phyloP scores from a whole-genome alignment of 1,140 invertebrate species.

The Pogonomyrmex californicus region DNA sequence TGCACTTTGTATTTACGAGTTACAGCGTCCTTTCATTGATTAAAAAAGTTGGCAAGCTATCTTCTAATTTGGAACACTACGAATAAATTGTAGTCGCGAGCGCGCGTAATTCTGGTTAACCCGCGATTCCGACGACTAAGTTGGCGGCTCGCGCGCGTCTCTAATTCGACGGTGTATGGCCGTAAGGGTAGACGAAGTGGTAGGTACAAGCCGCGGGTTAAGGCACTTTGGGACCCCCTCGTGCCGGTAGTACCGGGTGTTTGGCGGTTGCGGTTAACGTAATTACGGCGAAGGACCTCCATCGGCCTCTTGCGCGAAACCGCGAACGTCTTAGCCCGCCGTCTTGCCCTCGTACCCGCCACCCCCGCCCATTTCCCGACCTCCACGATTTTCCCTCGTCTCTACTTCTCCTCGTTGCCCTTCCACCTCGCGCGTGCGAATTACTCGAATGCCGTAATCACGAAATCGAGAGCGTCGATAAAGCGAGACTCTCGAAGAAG shows the following conservation, averaged over 20 bases:
- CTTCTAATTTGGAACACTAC: background rate
- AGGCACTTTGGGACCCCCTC: constrained; percentile 75
- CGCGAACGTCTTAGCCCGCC: constrained; percentile 83
- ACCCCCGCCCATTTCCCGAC: constrained; percentile 56
- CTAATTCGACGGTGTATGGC: constrained; percentile 52
- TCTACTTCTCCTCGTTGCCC: constrained; percentile 15
- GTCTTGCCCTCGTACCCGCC: constrained; percentile 35
- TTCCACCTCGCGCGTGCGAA: constrained; percentile 69
- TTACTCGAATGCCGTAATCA: constrained; percentile 81
- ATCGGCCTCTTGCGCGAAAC: constrained; percentile 81
- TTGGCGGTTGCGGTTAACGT: constrained; percentile 85
- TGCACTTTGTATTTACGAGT: background rate
- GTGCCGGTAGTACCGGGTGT: constrained; percentile 77
- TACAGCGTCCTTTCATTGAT: background rate
- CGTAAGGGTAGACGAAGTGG: constrained; percentile 56
- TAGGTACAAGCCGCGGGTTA: constrained; percentile 75
- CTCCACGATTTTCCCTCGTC: constrained; percentile 73
- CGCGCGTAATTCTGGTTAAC: constrained; percentile 38
- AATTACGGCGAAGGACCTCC: constrained; percentile 84
- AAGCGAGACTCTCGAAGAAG: constrained; percentile 46
- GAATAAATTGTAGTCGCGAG: constrained; percentile 34
- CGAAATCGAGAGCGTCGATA: constrained; percentile 49
- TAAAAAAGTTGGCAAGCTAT: background rate
- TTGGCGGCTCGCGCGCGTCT: constrained; percentile 20
- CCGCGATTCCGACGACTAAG: constrained; percentile 16